Conservation (phyloP, 1,140 invertebrate genomes). For the Linepithema humile region DNA sequence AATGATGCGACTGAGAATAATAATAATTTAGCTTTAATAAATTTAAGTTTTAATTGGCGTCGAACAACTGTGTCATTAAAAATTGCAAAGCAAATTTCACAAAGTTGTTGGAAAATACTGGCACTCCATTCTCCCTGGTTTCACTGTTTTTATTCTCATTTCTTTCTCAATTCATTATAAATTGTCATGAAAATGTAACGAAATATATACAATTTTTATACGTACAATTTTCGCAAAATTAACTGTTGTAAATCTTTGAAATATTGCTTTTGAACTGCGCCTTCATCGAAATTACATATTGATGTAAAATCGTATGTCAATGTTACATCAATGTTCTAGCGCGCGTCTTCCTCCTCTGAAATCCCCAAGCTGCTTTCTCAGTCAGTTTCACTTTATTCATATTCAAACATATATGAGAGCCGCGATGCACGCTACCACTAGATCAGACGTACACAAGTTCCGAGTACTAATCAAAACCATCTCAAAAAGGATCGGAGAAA, state of each 20-base stretch:
- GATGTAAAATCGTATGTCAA: slow-evolving; percentile 37
- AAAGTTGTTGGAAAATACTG: not conserved
- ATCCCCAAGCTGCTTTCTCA: slow-evolving; percentile 38
- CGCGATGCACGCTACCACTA: not conserved
- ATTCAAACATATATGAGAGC: not conserved
- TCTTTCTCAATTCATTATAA: not conserved
- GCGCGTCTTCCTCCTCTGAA: slow-evolving; percentile 9
- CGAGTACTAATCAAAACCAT: too few species aligned
- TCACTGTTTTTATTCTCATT: not conserved
- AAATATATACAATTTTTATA: too few species aligned
- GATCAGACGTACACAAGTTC: not conserved
- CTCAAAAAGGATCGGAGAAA: too few species aligned
- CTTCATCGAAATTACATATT: slow-evolving; percentile 9
- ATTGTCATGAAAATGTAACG: not conserved
- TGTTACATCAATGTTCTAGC: slow-evolving; percentile 31
- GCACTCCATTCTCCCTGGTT: not conserved
- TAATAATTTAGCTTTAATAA: not conserved
- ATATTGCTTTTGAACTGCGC: not conserved
- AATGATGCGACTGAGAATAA: slow-evolving; percentile 1
- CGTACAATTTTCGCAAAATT: not conserved
- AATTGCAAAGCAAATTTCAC: not conserved
- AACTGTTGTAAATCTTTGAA: slow-evolving; percentile 5
- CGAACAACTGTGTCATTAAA: not conserved
- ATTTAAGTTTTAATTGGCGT: not conserved
- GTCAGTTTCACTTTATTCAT: slow-evolving; percentile 27